Conservation (phyloP, 2,113 vertebrate genomes). For the Cyanistes caeruleus region DNA sequence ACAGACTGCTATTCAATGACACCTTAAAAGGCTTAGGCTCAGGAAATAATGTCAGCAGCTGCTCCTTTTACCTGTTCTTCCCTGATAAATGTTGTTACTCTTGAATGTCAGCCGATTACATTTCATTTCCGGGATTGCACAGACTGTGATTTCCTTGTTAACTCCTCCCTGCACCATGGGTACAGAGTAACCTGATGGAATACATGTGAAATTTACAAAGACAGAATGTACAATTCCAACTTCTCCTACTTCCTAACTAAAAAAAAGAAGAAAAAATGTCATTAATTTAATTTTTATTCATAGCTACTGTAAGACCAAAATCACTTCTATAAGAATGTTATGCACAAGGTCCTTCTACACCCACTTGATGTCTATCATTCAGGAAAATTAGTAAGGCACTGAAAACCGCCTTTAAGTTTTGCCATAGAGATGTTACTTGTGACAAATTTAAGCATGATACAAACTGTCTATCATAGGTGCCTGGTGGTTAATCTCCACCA, state of each 20-base stretch:
- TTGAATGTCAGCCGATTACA: background rate
- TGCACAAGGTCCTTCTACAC: background rate
- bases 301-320: constrained; percentile 32
- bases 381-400: background rate
- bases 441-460: background rate
- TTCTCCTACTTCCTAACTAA: background rate
- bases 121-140: constrained; percentile 36
- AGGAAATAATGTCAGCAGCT: background rate
- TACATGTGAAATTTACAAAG: background rate
- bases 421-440: background rate
- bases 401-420: background rate
- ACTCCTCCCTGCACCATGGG: background rate
- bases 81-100: background rate
- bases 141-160: background rate
- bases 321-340: background rate
- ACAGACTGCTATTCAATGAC: background rate
- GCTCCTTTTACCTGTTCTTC: background rate
- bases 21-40: constrained; percentile 2
- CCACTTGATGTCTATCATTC: background rate
- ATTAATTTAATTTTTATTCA: background rate
- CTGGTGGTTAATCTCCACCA: background rate
- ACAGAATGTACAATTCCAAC: background rate
- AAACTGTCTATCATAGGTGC: background rate
- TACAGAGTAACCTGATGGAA: background rate
- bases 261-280: background rate